Base-by-base conservation (phyloP, 1,140 invertebrate species). In the Arctopsyche grandis region DNA sequence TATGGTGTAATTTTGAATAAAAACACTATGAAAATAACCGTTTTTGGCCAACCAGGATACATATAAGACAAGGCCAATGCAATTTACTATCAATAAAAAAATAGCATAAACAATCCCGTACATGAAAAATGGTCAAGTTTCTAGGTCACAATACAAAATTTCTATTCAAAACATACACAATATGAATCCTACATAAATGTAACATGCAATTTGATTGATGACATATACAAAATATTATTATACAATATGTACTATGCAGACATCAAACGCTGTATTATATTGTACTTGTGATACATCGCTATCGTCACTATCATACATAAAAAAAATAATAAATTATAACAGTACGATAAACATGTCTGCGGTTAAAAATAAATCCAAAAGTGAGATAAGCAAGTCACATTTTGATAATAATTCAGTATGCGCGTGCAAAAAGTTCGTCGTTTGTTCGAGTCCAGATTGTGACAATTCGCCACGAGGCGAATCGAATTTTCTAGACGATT, bases 401-500 rank as follows among this genome's bases (percentile, higher is more conserved):
- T 52, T 12, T 3, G 48, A 52, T 19, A 52, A 14, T n/a, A 14
- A n/a, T 19, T 14, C 12, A n/a, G 16, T 52, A 52, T 5, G 16
- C 5, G 9, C 19, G 14, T 60, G 1, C 7, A 19, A 0, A 60
- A 60, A 60, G 9, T 9, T 60, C 56, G 3, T 60, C 21, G 56
- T 10, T 19, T 52, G 48, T 52, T 60, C 16, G 56, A 60, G 16
- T 60, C 19, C 56, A 19, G 1, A n/a, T 9, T 21, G 16, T 19
- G 0, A 9, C 56, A 60, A 19, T 60, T 60, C 56, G 9, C 1
- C 29, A 19, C n/a, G 16, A 19, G 19, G 21, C 56, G 56, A 60
- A 60, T 60, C 56, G 56, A 60, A 38, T 60, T 60, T 60, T 60
- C 9, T 21, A 21, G 56, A 19, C 16, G 16, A 60, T 60, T 60